Percentiles rank a stretch among this genome's conserved stretches.
These are phyloP conservation scores for Orycteropus afer DNA, from an alignment of 2,113 vertebrate genomes.

Conservation along the genomic window DNA sequence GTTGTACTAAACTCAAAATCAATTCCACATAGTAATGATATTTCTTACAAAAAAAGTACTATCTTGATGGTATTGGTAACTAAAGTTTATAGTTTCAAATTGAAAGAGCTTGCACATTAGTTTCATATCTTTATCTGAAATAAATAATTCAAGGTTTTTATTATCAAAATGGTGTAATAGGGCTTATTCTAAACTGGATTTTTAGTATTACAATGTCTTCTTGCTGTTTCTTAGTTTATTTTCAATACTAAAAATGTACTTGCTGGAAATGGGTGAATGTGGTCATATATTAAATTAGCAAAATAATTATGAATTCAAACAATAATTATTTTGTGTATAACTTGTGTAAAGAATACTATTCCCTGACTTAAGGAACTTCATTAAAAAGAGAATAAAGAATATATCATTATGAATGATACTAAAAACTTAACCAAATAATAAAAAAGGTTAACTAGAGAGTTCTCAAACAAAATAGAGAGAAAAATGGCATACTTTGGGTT, in stretches of 20 bases:
- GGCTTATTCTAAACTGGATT: not conserved
- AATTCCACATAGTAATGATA: not conserved
- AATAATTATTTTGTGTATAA: not conserved
- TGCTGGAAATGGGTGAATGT: not conserved
- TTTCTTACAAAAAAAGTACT: slow-evolving; percentile 15
- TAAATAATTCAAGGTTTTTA: not conserved
- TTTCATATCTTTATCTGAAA: slow-evolving; percentile 25
- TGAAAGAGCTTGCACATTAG: not conserved
- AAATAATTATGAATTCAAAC: slow-evolving; percentile 26
- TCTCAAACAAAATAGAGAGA: not conserved
- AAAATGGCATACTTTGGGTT: not conserved
- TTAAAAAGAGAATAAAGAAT: slow-evolving; percentile 1
- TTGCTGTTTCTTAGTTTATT: not conserved
- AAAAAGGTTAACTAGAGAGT: not conserved
- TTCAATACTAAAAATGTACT: not conserved
- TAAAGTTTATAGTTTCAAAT: not conserved
- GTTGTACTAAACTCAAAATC: not conserved
- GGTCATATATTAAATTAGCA: slow-evolving; percentile 11
- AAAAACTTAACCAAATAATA: slow-evolving; percentile 9
- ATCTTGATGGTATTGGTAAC: not conserved
- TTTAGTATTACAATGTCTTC: not conserved
- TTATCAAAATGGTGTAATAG: not conserved
- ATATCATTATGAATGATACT: not conserved
- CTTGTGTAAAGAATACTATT: not conserved
- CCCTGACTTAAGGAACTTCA: not conserved